These are phyloP conservation scores for Drosophila mauritiana DNA, from an alignment of 1,140 invertebrate genomes.

Conservation along the genomic window DNA sequence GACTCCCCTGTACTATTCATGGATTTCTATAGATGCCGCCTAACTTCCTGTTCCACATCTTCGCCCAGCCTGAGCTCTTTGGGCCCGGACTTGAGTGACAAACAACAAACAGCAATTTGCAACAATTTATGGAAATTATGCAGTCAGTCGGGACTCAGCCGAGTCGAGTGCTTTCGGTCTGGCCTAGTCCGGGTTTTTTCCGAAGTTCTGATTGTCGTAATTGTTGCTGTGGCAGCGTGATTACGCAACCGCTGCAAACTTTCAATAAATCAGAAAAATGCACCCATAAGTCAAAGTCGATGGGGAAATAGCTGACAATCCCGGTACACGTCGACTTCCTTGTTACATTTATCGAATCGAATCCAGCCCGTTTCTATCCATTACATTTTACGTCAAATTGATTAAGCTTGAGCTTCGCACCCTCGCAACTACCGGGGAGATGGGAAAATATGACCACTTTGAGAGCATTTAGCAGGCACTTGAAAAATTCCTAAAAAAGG, in stretches of 20 bases:
- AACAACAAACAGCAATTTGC: slow-evolving; percentile 71
- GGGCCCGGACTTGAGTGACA: slow-evolving; percentile 8
- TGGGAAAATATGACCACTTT: slow-evolving; percentile 68
- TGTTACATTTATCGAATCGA: slow-evolving; percentile 63
- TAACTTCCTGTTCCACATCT: slow-evolving; percentile 26
- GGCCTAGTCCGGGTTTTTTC: slow-evolving; percentile 1
- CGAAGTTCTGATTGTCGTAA: slow-evolving; percentile 58
- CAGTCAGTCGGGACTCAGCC: slow-evolving; percentile 38
- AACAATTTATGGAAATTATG: slow-evolving; percentile 77
- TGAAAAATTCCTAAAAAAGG: slow-evolving; percentile 62
- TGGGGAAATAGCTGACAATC: slow-evolving; percentile 24
- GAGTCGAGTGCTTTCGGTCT: slow-evolving; percentile 24
- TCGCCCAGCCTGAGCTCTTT: slow-evolving; percentile 3
- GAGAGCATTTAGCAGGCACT: slow-evolving; percentile 82
- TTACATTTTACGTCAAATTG: slow-evolving; percentile 84
- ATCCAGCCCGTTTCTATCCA: slow-evolving; percentile 56
- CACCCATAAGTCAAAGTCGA: slow-evolving; percentile 52
- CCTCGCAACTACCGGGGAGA: slow-evolving; percentile 27
- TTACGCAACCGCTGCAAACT: slow-evolving; percentile 65
- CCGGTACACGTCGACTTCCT: slow-evolving; percentile 58
- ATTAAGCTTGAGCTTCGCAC: slow-evolving; percentile 81
- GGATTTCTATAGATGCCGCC: slow-evolving; percentile 5
- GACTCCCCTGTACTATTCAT: slow-evolving; percentile 4
- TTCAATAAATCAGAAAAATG: slow-evolving; percentile 29
- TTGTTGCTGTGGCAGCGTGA: slow-evolving; percentile 71